Conservation (phyloP, 2,113 vertebrate genomes). For the Pseudorhombus dupliciocellatus region DNA sequence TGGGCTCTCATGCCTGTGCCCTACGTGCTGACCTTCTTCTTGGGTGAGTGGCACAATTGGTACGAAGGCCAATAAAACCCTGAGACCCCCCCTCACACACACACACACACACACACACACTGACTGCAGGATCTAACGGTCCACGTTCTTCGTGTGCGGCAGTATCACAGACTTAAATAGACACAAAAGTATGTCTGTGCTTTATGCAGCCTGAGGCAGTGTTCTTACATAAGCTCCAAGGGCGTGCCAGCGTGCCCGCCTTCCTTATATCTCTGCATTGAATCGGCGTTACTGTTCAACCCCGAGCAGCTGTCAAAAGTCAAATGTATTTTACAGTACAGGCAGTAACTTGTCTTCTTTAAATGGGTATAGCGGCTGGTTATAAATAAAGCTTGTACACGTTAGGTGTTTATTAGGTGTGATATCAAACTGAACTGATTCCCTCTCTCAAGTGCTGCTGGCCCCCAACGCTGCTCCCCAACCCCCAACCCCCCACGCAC, state of each 20-base stretch:
- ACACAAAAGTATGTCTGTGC: not conserved
- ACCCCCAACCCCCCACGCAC: not conserved
- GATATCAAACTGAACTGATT: not conserved
- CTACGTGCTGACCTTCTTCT: slow-evolving; percentile 84
- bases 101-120: too few species aligned
- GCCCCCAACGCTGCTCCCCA: not conserved
- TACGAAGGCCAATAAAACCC: not conserved
- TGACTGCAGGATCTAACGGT: slow-evolving; percentile 1
- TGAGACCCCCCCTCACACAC: not conserved
- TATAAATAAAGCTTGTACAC: not conserved
- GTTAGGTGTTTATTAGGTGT: not conserved
- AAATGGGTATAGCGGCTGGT: not conserved
- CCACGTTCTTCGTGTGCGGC: not conserved
- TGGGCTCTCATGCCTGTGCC: slow-evolving; percentile 86
- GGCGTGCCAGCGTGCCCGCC: not conserved
- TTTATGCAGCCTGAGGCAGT: not conserved
- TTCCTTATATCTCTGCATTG: not conserved
- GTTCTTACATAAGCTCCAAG: not conserved
- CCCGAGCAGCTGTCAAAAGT: too few species aligned
- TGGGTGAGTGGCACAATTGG: slow-evolving; percentile 77
- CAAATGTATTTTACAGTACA: too few species aligned
- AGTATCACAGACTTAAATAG: slow-evolving; percentile 1
- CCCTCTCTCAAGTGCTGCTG: slow-evolving; percentile 1
- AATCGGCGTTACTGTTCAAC: too few species aligned
- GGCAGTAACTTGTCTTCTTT: not conserved